A percentile compares a stretch with the other conserved stretches of the same genome.
phyloP scores from a whole-genome alignment of 1,140 invertebrate species.

The Asbolus verrucosus region DNA sequence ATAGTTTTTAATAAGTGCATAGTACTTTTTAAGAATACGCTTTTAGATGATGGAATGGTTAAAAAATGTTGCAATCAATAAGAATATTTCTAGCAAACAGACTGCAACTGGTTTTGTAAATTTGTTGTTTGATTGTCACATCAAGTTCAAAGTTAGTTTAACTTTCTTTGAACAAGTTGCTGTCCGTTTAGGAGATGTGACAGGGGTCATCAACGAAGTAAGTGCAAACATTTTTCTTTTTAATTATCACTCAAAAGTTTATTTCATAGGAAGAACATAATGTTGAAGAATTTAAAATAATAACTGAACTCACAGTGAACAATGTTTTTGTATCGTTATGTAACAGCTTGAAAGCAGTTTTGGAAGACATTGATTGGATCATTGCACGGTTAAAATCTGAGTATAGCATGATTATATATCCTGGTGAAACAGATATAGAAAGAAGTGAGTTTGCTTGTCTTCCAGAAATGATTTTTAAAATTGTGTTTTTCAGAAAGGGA shows the following conservation, averaged over 20 bases:
- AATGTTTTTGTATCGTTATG: constrained; percentile 64
- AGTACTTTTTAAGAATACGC: no score
- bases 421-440: constrained; percentile 58
- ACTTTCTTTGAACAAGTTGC: constrained; percentile 64
- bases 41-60: constrained; percentile 65
- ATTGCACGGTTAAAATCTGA: constrained; percentile 66
- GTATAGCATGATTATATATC: constrained; percentile 58
- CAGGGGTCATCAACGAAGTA: constrained; percentile 65
- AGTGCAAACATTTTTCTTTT: constrained; percentile 31
- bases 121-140: constrained; percentile 55
- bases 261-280: constrained; percentile 56
- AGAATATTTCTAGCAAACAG: constrained; percentile 55
- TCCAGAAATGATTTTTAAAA: neutral
- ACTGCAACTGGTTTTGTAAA: constrained; percentile 52
- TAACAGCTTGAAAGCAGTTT: constrained; percentile 63
- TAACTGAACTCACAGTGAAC: constrained; percentile 62
- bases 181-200: constrained; percentile 62
- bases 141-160: constrained; percentile 55
- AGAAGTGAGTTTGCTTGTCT: constrained; percentile 53
- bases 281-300: constrained; percentile 61
- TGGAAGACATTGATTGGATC: constrained; percentile 66
- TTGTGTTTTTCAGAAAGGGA: constrained; percentile 61
- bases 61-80: constrained; percentile 60
- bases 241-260: constrained; percentile 15
- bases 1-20: no score